Base-by-base conservation (phyloP, 2,888 invertebrate species). In the Luperina nickerlii region DNA sequence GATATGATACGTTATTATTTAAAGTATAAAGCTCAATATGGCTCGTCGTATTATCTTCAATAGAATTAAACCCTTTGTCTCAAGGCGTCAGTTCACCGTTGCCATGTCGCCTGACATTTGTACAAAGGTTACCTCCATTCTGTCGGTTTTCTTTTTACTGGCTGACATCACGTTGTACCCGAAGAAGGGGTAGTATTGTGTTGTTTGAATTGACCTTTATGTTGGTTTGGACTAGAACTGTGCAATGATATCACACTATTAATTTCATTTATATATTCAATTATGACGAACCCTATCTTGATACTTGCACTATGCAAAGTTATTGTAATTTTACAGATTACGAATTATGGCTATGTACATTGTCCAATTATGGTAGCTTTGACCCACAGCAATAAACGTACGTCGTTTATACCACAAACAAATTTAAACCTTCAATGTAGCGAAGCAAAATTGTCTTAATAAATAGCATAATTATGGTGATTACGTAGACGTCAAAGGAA, bases 61-160 rank as follows among this genome's bases (percentile, higher is more conserved):
- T 94, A 92, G 94, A 94, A 94, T 94, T 95, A 94, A 96, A 95
- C 95, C 96, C 96, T 96, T 96, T 96, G 96, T 96, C 96, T 96
- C 94, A 96, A 96, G 95, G 95, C 94, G 94, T 94, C 92, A 92
- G 92, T 93, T 92, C 94, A 92, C 92, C 93, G 94, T 91, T 93
- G 93, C 92, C 90, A 92, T 93, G 93, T 93, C 94, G 95, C 93
- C 92, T 97, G 97, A 94, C 97, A 97, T 97, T 97, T 96, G 92
- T 94, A 92, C 92, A 96, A 97, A 97, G 96, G 97, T 96, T 94
- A 95, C 94, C 93, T 93, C 93, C 90, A 92, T 93, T 94, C 93
- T 92, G 93, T 94, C 88, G 91, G 93, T 94, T 96, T 96, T 95
- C 96, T 95, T 95, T 96, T 95, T 92, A 92, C 93, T 92, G 91